These are phyloP conservation scores for Teleopsis dalmanni DNA, from an alignment of 1,140 invertebrate genomes.

Conservation along the genomic window DNA sequence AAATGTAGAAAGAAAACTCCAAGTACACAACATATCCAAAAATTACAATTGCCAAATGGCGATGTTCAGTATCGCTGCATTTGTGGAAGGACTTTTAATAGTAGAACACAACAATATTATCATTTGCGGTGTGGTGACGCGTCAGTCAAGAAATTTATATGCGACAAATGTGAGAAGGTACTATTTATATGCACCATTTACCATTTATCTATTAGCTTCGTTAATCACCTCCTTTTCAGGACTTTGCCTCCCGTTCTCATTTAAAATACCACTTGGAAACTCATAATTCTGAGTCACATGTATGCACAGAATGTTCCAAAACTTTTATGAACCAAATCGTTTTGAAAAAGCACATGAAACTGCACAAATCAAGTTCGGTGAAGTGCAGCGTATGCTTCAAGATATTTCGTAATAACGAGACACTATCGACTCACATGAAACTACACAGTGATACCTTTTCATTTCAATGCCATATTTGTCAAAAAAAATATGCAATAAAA, in stretches of 20 bases:
- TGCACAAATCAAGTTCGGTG: slow-evolving; percentile 11
- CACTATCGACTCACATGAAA: slow-evolving; percentile 2
- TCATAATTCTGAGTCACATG: slow-evolving; percentile 11
- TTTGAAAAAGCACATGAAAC: slow-evolving; percentile 16
- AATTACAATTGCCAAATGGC: slow-evolving; percentile 2
- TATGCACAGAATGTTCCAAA: slow-evolving; percentile 23
- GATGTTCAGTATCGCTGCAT: slow-evolving; percentile 44
- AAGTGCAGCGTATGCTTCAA: slow-evolving; percentile 5
- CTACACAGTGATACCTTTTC: slow-evolving; percentile 19
- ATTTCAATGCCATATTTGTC: slow-evolving; percentile 43
- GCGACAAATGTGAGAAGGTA: slow-evolving; percentile 19
- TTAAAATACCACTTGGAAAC: slow-evolving; percentile 31
- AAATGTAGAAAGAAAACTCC: slow-evolving; percentile 1
- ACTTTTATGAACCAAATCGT: slow-evolving; percentile 18
- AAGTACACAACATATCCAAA: neutral
- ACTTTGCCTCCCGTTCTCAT: slow-evolving; percentile 30
- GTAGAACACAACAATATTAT: slow-evolving; percentile 49
- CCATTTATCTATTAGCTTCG: neutral
- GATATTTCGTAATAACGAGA: slow-evolving; percentile 1
- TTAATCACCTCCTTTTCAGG: slow-evolving; percentile 12
- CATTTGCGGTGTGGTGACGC: slow-evolving; percentile 46
- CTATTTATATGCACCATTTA: neutral
- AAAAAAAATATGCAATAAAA: slow-evolving; percentile 44
- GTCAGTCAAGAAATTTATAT: slow-evolving; percentile 20
- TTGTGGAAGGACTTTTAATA: slow-evolving; percentile 49